A percentile compares a stretch with the other conserved stretches of the same genome.
Conservation (phyloP, 1,140 invertebrate genomes). For the Drosophila oshimai region DNA sequence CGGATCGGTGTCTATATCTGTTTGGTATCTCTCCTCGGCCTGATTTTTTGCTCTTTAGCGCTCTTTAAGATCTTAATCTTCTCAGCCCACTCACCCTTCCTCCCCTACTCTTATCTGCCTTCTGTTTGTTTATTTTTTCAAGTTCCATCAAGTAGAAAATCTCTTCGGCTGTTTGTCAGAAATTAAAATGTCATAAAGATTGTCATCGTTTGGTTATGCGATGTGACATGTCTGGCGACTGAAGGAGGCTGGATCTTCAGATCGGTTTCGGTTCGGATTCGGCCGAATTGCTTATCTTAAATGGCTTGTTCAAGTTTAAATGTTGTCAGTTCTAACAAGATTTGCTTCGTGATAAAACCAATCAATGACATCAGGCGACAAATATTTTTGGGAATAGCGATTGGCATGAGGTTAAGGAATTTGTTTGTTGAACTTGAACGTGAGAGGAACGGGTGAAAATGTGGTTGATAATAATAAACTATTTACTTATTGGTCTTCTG, state of each 20-base stretch:
- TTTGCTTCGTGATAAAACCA: constrained; percentile 58
- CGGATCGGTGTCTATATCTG: constrained; percentile 50
- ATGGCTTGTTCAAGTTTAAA: constrained; percentile 66
- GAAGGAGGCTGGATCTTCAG: constrained; percentile 16
- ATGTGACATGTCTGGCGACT: constrained; percentile 64
- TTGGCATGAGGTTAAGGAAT: background rate
- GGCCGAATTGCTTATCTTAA: constrained; percentile 47
- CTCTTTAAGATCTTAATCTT: constrained; percentile 77
- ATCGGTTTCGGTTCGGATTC: constrained; percentile 3
- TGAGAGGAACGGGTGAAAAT: too few species aligned
- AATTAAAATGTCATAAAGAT: constrained; percentile 82
- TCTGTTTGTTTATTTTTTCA: constrained; percentile 53
- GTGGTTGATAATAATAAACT: too few species aligned
- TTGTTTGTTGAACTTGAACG: background rate
- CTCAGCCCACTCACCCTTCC: constrained; percentile 32
- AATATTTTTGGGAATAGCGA: constrained; percentile 8
- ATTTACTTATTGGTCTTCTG: too few species aligned
- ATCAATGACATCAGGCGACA: constrained; percentile 50
- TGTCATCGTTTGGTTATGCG: constrained; percentile 70
- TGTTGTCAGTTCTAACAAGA: constrained; percentile 81
- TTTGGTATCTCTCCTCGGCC: constrained; percentile 28
- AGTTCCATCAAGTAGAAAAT: constrained; percentile 77
- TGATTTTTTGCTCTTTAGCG: constrained; percentile 68
- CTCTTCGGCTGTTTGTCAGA: constrained; percentile 60
- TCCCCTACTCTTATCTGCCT: constrained; percentile 28